Conservation (phyloP, 2,888 invertebrate species). For the Microdon myrmicae region DNA sequence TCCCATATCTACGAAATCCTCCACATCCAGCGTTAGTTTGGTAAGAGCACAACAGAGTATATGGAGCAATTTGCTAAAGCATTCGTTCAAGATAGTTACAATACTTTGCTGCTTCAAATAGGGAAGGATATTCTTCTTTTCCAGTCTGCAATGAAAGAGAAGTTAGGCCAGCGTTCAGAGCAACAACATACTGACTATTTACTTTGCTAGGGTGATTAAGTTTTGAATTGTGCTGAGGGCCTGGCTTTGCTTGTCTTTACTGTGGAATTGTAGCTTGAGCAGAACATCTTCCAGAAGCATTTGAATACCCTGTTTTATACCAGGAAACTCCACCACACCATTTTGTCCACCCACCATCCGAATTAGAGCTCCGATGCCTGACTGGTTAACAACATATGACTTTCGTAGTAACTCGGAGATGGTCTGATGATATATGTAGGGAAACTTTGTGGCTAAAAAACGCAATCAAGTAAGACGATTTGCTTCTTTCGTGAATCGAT, state of each 20-base stretch:
- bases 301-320: slow-evolving; percentile 62
- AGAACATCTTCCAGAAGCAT: slow-evolving; percentile 64
- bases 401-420: slow-evolving; percentile 63
- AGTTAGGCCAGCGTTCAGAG: neutral
- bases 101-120: slow-evolving; percentile 59
- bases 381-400: slow-evolving; percentile 58
- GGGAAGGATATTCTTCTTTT: slow-evolving; percentile 59
- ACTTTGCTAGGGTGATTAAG: slow-evolving; percentile 66
- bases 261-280: slow-evolving; percentile 63
- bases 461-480: neutral
- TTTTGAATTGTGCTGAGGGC: slow-evolving; percentile 68
- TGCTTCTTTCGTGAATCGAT: neutral
- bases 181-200: slow-evolving; percentile 50
- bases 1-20: slow-evolving; percentile 57
- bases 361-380: slow-evolving; percentile 63
- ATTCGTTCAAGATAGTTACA: slow-evolving; percentile 59
- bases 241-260: slow-evolving; percentile 59
- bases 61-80: slow-evolving; percentile 62
- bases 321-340: slow-evolving; percentile 63
- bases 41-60: slow-evolving; percentile 62
- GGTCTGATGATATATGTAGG: slow-evolving; percentile 66
- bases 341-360: slow-evolving; percentile 63
- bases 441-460: slow-evolving; percentile 61
- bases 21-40: slow-evolving; percentile 58
- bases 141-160: slow-evolving; percentile 58